These are phyloP conservation scores for Trogon surrucura DNA, from an alignment of 2,113 vertebrate species.

Conservation along the genomic window DNA sequence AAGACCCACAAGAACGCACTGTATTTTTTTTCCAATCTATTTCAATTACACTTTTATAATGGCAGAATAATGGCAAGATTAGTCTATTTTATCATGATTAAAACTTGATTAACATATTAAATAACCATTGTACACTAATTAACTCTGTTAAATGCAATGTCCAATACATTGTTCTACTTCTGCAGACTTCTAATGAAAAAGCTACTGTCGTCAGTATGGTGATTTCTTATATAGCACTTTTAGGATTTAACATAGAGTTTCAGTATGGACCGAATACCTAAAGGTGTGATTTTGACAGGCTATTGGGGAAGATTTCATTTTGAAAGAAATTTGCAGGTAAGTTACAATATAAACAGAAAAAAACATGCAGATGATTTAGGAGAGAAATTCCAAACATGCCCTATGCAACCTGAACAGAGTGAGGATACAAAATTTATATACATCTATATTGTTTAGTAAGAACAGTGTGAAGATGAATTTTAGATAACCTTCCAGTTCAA, in stretches of 20 bases:
- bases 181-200: slow-evolving; percentile 29
- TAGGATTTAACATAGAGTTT: neutral
- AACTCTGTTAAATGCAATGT: slow-evolving; percentile 51
- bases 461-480: neutral
- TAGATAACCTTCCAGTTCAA: slow-evolving; percentile 3
- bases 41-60: slow-evolving; percentile 55
- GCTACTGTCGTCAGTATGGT: neutral
- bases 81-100: slow-evolving; percentile 62
- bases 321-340: neutral
- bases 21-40: slow-evolving; percentile 44
- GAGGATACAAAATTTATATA: neutral
- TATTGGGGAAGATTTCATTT: neutral
- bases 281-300: neutral
- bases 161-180: slow-evolving; percentile 47
- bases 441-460: neutral
- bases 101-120: slow-evolving; percentile 68
- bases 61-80: slow-evolving; percentile 46
- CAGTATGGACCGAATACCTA: neutral
- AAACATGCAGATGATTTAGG: neutral
- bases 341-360: neutral
- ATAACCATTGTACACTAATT: slow-evolving; percentile 64
- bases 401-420: neutral
- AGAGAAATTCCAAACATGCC: neutral
- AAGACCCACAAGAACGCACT: neutral
- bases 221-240: neutral